Conservation (phyloP, 2,797 vertebrate species). For the Lepidocolaptes lacrymiger region DNA sequence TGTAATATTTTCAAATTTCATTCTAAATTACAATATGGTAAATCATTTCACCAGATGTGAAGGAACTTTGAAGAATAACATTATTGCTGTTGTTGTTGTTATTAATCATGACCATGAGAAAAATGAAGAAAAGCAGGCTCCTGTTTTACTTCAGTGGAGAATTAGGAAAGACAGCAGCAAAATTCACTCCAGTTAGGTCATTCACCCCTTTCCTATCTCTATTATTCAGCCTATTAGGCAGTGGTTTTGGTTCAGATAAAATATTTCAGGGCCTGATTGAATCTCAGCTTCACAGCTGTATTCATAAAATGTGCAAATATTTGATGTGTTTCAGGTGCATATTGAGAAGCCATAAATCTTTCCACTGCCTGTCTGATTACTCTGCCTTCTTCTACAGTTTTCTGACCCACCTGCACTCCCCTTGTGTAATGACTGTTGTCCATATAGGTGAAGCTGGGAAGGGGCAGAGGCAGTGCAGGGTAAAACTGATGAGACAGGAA, state of each 20-base stretch:
- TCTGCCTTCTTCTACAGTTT: neutral
- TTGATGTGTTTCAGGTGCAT: constrained; percentile 49
- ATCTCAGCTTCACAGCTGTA: constrained; percentile 52
- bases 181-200: constrained; percentile 43
- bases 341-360: neutral
- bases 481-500: neutral
- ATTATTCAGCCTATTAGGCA: constrained; percentile 52
- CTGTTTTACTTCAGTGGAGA: constrained; percentile 51
- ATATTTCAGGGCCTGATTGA: neutral
- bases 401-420: neutral
- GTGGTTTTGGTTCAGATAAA: constrained; percentile 39
- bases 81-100: constrained; percentile 36
- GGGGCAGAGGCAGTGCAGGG: neutral
- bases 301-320: constrained; percentile 60
- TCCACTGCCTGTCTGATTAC: constrained; percentile 14
- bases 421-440: neutral
- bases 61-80: neutral
- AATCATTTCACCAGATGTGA: constrained; percentile 6
- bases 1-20: neutral
- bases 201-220: constrained; percentile 14
- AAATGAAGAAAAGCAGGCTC: constrained; percentile 25
- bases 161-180: constrained; percentile 26
- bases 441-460: neutral
- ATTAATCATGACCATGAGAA: constrained; percentile 26
- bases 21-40: constrained; percentile 5